Evolutionary conservation across 2,113 vertebrate genomes (phyloP).

Genomic region (Felis chaus): DNA sequence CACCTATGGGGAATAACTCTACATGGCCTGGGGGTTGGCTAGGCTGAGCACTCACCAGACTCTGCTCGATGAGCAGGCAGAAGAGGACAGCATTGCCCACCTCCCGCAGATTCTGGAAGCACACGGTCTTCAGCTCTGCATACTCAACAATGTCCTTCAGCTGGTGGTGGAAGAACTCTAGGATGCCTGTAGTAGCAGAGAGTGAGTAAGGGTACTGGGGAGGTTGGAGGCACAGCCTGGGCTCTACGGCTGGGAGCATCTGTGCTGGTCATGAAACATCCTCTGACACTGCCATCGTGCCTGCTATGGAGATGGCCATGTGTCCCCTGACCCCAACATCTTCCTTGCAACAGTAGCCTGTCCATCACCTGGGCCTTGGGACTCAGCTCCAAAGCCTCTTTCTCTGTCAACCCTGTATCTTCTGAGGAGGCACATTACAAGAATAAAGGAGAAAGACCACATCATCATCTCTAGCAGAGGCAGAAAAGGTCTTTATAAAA

Average conservation of each 20-base stretch:
- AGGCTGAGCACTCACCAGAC: slow-evolving; percentile 86
- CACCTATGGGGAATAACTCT: accelerated
- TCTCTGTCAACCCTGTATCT: background rate
- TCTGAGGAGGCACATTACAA: background rate
- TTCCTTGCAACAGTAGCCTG: background rate
- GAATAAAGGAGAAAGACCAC: background rate
- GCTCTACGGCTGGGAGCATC: accelerated
- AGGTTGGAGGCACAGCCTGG: background rate
- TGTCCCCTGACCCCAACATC: background rate
- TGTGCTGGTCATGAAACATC: background rate
- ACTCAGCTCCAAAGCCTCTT: background rate
- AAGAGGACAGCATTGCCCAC: slow-evolving; percentile 93
- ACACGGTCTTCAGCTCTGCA: slow-evolving; percentile 93
- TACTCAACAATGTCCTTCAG: slow-evolving; percentile 95
- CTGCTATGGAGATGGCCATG: background rate
- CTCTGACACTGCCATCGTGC: background rate
- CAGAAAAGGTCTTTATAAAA: background rate
- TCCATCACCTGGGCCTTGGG: background rate
- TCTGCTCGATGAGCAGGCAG: slow-evolving; percentile 93
- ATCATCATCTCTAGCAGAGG: background rate
- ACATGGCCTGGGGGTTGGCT: accelerated
- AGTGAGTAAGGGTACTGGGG: accelerated
- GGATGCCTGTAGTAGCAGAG: slow-evolving; percentile 85
- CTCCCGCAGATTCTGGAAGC: slow-evolving; percentile 93
- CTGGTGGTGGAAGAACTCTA: slow-evolving; percentile 95